Base-by-base conservation (phyloP, 2,888 invertebrate species). In the Pyrrhosoma nymphula region DNA sequence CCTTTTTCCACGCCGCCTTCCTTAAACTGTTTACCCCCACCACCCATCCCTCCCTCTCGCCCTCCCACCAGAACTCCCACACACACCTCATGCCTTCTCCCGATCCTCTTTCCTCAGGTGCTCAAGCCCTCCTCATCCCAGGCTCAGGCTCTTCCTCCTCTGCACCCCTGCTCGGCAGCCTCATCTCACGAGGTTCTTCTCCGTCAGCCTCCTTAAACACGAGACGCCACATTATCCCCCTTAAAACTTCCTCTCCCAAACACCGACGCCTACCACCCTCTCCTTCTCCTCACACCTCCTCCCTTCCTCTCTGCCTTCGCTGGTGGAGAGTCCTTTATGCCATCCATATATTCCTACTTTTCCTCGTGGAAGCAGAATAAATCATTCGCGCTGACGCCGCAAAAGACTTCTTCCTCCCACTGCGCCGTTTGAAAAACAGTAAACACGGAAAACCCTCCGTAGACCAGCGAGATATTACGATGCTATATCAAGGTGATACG, bases 371-470 rank as follows among this genome's bases (percentile, higher is more conserved):
- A 35, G 82, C 35, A 26, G 82, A 82, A 82, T 82, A 82, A 82
- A 82, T 82, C 82, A 82, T 35, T 82, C 35, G 35, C 82, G 82
- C 82, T 82, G 82, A 82, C 82, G 35, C 82, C 14, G 82, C 82
- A 14, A 16, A 10, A 14, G 12, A 47, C 47, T 47, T 8, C 47
- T 47, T 47, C 47, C 35, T 35, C 35, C 82, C 35, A 18, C 82
- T 3, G 82, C 35, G 14, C 35, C 16, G 35, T 18, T 82, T 35
- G 69, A 18, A n/a, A 69, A 69, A 82, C 35, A 35, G 82, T 82
- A 82, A 82, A 82, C 82, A 82, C 18, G 82, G 82, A 35, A 18
- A 82, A 30, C 16, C 12, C 60, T 60, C 60, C 47, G 8, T 8
- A 47, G 47, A 47, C 47, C 8, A 47, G 47, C 47, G 47, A 47